phyloP scores from a whole-genome alignment of 1,140 invertebrate species.

The Diploscapter pachys region DNA sequence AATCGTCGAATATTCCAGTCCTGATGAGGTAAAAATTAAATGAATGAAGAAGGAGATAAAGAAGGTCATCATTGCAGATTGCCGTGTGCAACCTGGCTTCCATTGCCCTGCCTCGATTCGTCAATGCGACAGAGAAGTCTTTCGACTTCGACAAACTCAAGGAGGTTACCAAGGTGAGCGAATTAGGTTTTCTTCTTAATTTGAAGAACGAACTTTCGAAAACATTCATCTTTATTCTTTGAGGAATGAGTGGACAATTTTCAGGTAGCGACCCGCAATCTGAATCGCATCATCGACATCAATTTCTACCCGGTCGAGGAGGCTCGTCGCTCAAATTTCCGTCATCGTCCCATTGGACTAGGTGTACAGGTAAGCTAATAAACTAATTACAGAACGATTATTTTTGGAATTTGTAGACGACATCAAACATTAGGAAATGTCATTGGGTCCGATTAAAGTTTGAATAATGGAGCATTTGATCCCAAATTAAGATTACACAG shows the following conservation, averaged over 20 bases:
- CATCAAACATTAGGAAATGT: too few relatives aligned
- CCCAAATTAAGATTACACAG: too few relatives aligned
- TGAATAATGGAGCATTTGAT: too few relatives aligned
- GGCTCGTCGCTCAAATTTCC: conserved; percentile 77
- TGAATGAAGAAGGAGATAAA: too few relatives aligned
- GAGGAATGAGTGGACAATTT: conserved; percentile 12
- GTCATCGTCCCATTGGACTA: conserved; percentile 90
- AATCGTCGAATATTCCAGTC: conserved; percentile 82
- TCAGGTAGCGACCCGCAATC: conserved; percentile 77
- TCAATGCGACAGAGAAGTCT: conserved; percentile 68
- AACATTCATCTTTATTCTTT: neutral
- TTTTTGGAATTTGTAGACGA: too few relatives aligned
- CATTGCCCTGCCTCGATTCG: conserved; percentile 94
- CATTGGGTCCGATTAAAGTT: too few relatives aligned
- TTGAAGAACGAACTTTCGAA: too few relatives aligned
- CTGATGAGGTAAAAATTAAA: conserved; percentile 69
- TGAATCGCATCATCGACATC: conserved; percentile 95
- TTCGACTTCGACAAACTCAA: conserved; percentile 88
- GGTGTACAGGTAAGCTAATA: conserved; percentile 69
- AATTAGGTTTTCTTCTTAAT: too few relatives aligned
- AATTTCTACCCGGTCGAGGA: conserved; percentile 88
- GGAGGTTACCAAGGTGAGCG: conserved; percentile 71
- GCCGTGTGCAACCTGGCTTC: conserved; percentile 98
- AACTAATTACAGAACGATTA: too few relatives aligned
- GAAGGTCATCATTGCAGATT: neutral